Percentiles rank a stretch among this genome's conserved stretches.
phyloP scores from a whole-genome alignment of 2,797 vertebrate genomes.

The Coccyzus lansbergi region DNA sequence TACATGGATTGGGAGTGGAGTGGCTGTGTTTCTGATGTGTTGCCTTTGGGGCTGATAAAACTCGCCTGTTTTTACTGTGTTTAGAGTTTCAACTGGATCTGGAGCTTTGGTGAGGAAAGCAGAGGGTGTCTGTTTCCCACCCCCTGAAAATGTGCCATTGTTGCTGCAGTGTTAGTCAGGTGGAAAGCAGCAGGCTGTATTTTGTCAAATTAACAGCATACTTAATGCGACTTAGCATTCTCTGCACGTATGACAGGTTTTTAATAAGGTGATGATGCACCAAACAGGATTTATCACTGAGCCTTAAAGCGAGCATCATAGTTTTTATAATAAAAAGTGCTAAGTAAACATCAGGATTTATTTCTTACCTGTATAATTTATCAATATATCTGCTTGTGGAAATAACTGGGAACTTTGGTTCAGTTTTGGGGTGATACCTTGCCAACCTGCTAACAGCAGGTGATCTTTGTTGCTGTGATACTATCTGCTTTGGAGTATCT shows the following conservation, averaged over 20 bases:
- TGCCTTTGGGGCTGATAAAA: not conserved
- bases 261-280: slow-evolving; percentile 52
- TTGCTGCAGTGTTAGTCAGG: not conserved
- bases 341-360: slow-evolving; percentile 16
- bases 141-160: not conserved
- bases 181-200: slow-evolving; percentile 18
- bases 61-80: not conserved
- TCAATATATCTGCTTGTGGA: not conserved
- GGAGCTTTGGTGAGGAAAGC: not conserved
- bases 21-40: not conserved
- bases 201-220: slow-evolving; percentile 19
- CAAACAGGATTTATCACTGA: slow-evolving; percentile 38
- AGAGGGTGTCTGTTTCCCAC: not conserved
- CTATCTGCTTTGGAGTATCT: not conserved
- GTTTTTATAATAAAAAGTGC: slow-evolving; percentile 26
- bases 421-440: not conserved
- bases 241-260: slow-evolving; percentile 28
- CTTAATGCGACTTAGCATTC: slow-evolving; percentile 10
- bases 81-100: not conserved
- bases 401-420: not conserved
- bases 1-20: not conserved
- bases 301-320: not conserved
- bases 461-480: not conserved
- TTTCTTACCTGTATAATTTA: not conserved
- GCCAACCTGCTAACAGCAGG: not conserved